These are phyloP conservation scores for Xylota segnis DNA, from an alignment of 2,888 invertebrate genomes.

Conservation along the genomic window DNA sequence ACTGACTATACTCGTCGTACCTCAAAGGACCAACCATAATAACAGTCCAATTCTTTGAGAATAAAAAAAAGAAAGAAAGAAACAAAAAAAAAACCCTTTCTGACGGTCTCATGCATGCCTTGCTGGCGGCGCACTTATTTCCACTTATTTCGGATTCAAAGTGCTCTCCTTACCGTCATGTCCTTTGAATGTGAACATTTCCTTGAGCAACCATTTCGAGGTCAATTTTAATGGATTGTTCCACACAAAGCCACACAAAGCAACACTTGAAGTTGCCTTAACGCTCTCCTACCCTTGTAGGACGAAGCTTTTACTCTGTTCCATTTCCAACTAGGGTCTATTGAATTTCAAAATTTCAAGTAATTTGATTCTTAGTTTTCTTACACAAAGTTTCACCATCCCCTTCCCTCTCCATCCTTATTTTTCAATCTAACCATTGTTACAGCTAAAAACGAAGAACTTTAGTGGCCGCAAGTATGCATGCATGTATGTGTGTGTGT, in stretches of 20 bases:
- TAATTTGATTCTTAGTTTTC: neutral
- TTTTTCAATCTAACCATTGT: too few species aligned
- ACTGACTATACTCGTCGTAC: too few species aligned
- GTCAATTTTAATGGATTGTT: slow-evolving; percentile 48
- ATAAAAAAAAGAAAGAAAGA: neutral
- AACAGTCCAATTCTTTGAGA: neutral
- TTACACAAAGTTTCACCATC: too few species aligned
- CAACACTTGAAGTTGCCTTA: slow-evolving; percentile 36
- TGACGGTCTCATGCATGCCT: neutral
- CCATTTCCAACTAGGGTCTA: neutral
- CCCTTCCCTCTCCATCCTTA: too few species aligned
- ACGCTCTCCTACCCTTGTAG: slow-evolving; percentile 8
- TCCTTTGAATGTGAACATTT: slow-evolving; percentile 28
- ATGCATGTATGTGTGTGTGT: too few species aligned
- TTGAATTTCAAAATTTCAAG: neutral
- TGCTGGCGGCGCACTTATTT: neutral
- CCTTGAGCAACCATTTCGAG: slow-evolving; percentile 29
- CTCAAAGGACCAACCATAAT: neutral
- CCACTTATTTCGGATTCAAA: neutral
- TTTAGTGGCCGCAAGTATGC: neutral
- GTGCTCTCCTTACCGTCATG: neutral
- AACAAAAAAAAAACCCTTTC: neutral
- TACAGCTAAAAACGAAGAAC: neutral
- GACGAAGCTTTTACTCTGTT: slow-evolving; percentile 15
- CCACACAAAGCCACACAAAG: slow-evolving; percentile 33